phyloP scores from a whole-genome alignment of 2,888 invertebrate genomes.

The Parnassius apollo region DNA sequence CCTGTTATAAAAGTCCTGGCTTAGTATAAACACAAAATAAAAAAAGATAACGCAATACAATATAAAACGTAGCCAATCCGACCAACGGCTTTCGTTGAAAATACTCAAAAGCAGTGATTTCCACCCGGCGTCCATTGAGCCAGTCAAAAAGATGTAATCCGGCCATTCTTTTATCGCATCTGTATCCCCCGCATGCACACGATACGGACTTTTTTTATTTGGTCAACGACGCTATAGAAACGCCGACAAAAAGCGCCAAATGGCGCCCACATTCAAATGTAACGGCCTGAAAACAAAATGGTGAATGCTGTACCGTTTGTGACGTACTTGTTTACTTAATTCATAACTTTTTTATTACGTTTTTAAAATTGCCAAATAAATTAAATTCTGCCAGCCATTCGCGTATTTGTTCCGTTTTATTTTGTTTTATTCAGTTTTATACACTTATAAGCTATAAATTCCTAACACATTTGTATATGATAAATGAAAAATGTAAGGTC shows the following conservation, averaged over 20 bases:
- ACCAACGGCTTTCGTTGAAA: not conserved
- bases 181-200: conserved; percentile 5
- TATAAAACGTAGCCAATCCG: not conserved
- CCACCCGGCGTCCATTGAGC: conserved; percentile 6
- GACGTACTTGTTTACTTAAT: conserved; percentile 4
- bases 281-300: conserved; percentile 6
- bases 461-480: too few relatives aligned
- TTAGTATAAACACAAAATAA: not conserved
- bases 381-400: not conserved
- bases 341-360: not conserved
- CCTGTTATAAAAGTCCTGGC: too few relatives aligned
- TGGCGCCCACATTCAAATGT: conserved; percentile 5
- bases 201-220: not conserved
- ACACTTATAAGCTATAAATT: too few relatives aligned
- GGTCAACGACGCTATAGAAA: conserved; percentile 4
- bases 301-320: not conserved
- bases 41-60: not conserved
- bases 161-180: conserved; percentile 11
- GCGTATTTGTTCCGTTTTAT: not conserved
- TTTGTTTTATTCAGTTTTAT: too few relatives aligned
- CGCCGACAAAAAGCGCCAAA: conserved; percentile 6
- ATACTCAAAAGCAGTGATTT: conserved; percentile 5
- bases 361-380: not conserved
- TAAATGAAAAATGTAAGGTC: too few relatives aligned
- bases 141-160: conserved; percentile 9